Base-by-base conservation (phyloP, 2,113 vertebrate genomes). In the Triplophysa siluroides region DNA sequence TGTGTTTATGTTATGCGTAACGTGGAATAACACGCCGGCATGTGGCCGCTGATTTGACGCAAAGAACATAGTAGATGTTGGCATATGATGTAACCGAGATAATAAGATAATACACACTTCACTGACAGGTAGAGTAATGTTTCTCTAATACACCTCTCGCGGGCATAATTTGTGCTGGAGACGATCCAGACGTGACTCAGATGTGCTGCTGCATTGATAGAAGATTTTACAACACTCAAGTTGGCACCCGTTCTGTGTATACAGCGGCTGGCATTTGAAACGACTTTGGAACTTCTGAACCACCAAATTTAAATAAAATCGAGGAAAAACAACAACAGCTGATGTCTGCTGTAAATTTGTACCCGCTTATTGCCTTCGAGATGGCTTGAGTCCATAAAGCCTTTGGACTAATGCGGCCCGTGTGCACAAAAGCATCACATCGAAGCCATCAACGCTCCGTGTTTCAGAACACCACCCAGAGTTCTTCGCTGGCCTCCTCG, bases 401-500 rank as follows among this genome's bases (percentile, higher is more conserved):
- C 76, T 63, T 65, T 69, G 76, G 76, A 54, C 72, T 75, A 9
- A 33, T 33, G 14, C 63, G 24, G 18, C 79, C 41, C 13, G 8
- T 80, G 58, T 43, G 26, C 45, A 29, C 18, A 61, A 83, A 86
- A 85, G 79, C 14, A 74, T 78, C 72, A 58, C 60, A 84, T 81
- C 69, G 78, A 50, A 80, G 56, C 13, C 62, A 71, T 88, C 80
- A 82, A 76, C 79, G 80, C 73, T 88, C 82, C 78, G 80, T 74
- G 74, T 81, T 72, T 87, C 62, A 81, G 72, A 84, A 75, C 38
- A 76, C 50, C 62, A 76, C 77, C 68, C 80, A 29, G 1, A 74
- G 74, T 56, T 82, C 76, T 80, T 74, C 76, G 78, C 65, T 83
- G 78, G 86, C 84, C 82, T 83, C 83, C 56, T 16, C 60, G 21